A percentile compares a stretch with the other conserved stretches of the same genome.
phyloP scores from a whole-genome alignment of 2,888 invertebrate genomes.

The Acrobasis consociella region DNA sequence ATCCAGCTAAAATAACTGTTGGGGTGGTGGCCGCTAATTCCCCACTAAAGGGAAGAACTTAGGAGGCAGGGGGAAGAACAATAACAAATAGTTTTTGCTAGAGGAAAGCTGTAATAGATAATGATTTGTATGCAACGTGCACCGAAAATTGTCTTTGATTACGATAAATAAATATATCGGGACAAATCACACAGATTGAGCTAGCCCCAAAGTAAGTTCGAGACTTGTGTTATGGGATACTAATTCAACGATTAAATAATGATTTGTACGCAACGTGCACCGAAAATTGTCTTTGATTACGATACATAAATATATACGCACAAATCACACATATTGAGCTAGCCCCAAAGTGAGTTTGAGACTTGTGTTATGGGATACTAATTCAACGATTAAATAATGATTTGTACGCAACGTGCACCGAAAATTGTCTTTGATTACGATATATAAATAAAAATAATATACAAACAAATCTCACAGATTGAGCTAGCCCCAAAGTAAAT shows the following conservation, averaged over 20 bases:
- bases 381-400: conserved; percentile 61
- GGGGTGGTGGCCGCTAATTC: conserved; percentile 49
- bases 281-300: not conserved
- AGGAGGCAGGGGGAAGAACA: conserved; percentile 39
- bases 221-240: no score
- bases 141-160: not conserved
- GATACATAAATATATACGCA: not conserved
- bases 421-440: not conserved
- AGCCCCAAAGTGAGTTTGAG: no score
- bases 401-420: conserved; percentile 27
- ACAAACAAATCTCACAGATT: no score
- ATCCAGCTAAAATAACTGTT: conserved; percentile 39
- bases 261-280: conserved; percentile 33
- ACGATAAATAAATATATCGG: not conserved
- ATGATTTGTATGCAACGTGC: conserved; percentile 36
- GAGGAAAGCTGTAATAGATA: conserved; percentile 54
- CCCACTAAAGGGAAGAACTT: conserved; percentile 43
- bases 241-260: no score
- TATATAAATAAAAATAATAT: no score
- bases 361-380: no score
- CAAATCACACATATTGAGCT: no score
- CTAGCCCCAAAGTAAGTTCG: no score
- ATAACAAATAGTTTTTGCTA: conserved; percentile 63
- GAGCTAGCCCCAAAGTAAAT: no score
- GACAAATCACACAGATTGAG: no score